Evolutionary conservation across 2,888 invertebrate genomes (phyloP).

Genomic region (Dione vanillae): DNA sequence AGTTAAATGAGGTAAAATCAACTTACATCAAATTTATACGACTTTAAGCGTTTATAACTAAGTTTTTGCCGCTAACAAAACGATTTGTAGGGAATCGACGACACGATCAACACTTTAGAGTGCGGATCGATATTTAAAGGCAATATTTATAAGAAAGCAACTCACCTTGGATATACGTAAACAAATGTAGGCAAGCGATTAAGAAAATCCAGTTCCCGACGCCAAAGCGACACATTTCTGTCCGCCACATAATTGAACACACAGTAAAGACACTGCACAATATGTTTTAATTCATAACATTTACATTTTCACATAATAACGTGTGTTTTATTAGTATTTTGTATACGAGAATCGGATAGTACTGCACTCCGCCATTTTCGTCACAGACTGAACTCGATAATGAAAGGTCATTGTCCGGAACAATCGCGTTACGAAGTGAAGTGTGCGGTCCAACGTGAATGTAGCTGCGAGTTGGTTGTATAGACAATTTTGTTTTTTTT

Average conservation of each 20-base stretch:
- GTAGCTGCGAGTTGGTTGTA: slow-evolving; percentile 46
- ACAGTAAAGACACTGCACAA: slow-evolving; percentile 70
- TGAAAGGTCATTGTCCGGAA: slow-evolving; percentile 80
- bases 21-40: background rate
- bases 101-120: slow-evolving; percentile 19
- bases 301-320: slow-evolving; percentile 81
- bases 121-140: slow-evolving; percentile 71
- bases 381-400: slow-evolving; percentile 67
- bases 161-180: slow-evolving; percentile 83
- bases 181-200: slow-evolving; percentile 76
- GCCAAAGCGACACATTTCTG: slow-evolving; percentile 76
- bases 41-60: background rate
- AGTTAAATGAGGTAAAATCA: slow-evolving; percentile 3
- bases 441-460: slow-evolving; percentile 54
- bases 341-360: slow-evolving; percentile 54
- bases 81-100: background rate
- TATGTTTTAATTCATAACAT: slow-evolving; percentile 79
- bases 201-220: slow-evolving; percentile 81
- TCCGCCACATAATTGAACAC: slow-evolving; percentile 77
- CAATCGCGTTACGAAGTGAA: slow-evolving; percentile 53
- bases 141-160: slow-evolving; percentile 73
- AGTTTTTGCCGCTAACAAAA: background rate
- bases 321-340: slow-evolving; percentile 59
- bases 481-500: slow-evolving; percentile 27
- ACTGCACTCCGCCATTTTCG: slow-evolving; percentile 75